phyloP scores from a whole-genome alignment of 2,113 vertebrate genomes.

The Podiceps cristatus region DNA sequence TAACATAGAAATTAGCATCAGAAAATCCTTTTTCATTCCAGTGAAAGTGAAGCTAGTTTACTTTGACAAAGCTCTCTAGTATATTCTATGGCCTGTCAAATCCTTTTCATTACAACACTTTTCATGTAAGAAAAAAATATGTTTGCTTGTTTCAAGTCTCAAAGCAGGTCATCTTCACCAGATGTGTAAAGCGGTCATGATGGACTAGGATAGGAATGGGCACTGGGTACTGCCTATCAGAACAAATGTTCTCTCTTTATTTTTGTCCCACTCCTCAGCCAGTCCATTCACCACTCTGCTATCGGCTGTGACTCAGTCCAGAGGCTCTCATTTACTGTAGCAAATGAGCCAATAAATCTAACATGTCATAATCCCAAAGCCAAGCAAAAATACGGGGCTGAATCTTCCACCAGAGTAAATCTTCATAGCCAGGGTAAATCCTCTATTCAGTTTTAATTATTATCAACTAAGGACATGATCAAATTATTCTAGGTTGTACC shows the following conservation, averaged over 20 bases:
- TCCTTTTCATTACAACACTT: background rate
- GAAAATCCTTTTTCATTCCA: background rate
- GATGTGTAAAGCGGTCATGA: background rate
- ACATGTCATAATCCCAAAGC: background rate
- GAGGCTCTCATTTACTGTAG: background rate
- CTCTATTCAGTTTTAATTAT: background rate
- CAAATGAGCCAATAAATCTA: constrained; percentile 39
- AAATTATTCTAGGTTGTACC: background rate
- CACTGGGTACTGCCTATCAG: background rate
- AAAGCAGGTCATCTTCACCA: background rate
- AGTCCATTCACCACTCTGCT: background rate
- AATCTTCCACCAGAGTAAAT: background rate
- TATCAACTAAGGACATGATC: background rate
- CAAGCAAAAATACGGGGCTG: background rate
- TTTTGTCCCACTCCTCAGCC: background rate
- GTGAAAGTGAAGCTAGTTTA: background rate
- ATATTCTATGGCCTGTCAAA: background rate
- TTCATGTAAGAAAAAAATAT: background rate
- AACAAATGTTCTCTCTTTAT: background rate
- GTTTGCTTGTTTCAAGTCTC: background rate
- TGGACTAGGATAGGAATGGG: background rate
- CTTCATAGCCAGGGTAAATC: background rate
- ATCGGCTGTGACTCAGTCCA: background rate
- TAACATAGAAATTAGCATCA: background rate
- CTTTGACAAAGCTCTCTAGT: background rate